Evolutionary conservation across 2,888 invertebrate genomes (phyloP), one percentile per base, ranked within the genome.

Genomic region (Alentia gelatinosa): DNA sequence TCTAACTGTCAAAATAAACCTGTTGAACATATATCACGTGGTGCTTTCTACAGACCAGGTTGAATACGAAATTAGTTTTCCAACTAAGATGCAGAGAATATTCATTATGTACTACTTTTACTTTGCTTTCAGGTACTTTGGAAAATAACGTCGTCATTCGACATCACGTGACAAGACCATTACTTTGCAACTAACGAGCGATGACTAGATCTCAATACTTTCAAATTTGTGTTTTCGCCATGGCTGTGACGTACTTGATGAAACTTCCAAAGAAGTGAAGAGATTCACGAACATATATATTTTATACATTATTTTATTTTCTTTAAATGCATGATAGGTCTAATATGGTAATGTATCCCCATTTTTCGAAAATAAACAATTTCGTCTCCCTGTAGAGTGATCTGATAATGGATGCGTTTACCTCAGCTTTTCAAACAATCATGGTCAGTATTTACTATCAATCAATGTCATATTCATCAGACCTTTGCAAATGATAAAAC

Each of bases 311-410:
- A 26, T 79, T 79, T 79, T 23, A 79, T 37, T 37, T 79, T 79
- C 75, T 79, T 79, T 86, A 47, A 86, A 86, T 47, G 86, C 86
- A n/a, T 12, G 47, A 86, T 86, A n/a, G 83, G 23, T 40, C 40
- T 83, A 37, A 83, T 30, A 83, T 83, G 47, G 47, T 47, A 19
- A 42, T 86, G 23, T 83, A 30, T 86, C 33, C 50, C 86, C 30
- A 7, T 79, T 79, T 47, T 50, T 86, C 47, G 47, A 86, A 86
- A 86, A 86, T 86, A 86, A 79, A 79, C 37, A 79, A 79, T n/a
- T 79, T 79, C 26, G 35, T 9, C 30, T 47, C 86, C 86, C 42
- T 47, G n/a, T 42, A 47, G 47, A 47, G 19, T 86, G 42, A 47
- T 86, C 42, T 79, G 79, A 79, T 35, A 79, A 79, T 39, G 37